Percentiles rank a stretch among this genome's conserved stretches.
Evolutionary conservation across 2,888 invertebrate species (phyloP).

Genomic region (Archaeoteleia sp.): DNA sequence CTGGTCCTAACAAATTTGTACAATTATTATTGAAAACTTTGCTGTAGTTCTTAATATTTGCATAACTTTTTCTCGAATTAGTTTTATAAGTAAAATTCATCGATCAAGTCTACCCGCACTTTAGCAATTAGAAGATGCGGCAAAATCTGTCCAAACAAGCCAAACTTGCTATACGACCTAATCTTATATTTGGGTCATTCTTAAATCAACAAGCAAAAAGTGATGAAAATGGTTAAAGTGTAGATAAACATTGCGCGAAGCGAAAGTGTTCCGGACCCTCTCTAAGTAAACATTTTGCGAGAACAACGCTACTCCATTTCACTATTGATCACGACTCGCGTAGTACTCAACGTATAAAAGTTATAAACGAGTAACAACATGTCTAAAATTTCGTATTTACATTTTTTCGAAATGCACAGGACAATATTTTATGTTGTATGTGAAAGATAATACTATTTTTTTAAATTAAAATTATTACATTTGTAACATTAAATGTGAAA

Average conservation of each 20-base stretch:
- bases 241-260: slow-evolving; percentile 18
- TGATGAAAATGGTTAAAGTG: slow-evolving; percentile 42
- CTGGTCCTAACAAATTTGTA: no score
- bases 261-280: slow-evolving; percentile 29
- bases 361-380: no score
- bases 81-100: slow-evolving; percentile 24
- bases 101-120: slow-evolving; percentile 7
- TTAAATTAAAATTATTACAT: no score
- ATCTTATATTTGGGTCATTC: slow-evolving; percentile 37
- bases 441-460: no score
- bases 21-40: no score
- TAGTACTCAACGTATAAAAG: no score
- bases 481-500: no score
- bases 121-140: slow-evolving; percentile 31
- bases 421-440: no score
- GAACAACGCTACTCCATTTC: slow-evolving; percentile 24
- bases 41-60: no score
- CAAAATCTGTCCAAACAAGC: no score
- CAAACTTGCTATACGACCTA: slow-evolving; percentile 25
- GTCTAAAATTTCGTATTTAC: no score
- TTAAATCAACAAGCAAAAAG: slow-evolving; percentile 41
- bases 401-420: no score
- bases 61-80: neutral
- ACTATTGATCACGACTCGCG: slow-evolving; percentile 18
- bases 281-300: slow-evolving; percentile 21